Percentiles rank a stretch among this genome's conserved stretches.
These are phyloP conservation scores for Erebia palarica DNA, from an alignment of 2,888 invertebrate species.

Conservation along the genomic window DNA sequence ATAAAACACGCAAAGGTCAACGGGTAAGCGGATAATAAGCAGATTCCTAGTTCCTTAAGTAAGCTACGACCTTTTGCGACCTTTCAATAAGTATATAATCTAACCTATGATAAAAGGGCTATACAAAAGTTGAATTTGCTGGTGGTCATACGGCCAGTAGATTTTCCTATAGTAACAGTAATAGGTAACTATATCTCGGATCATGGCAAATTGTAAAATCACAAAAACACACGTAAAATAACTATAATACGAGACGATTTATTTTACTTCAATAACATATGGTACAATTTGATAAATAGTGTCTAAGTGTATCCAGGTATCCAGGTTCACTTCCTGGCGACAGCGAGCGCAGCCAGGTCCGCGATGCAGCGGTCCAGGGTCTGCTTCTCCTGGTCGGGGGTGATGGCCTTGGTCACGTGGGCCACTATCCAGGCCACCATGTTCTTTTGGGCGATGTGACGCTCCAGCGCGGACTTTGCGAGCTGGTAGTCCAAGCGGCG, in stretches of 20 bases:
- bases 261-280: not conserved
- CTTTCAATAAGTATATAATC: no score
- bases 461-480: conserved; percentile 91
- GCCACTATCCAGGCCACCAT: conserved; percentile 96
- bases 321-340: conserved; percentile 58
- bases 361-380: conserved; percentile 93
- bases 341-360: conserved; percentile 88
- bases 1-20: not conserved
- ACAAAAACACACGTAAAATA: no score
- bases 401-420: conserved; percentile 92
- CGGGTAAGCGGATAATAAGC: no score
- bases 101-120: no score
- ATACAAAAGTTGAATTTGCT: no score
- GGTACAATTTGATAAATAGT: conserved; percentile 34
- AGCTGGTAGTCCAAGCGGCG: conserved; percentile 95
- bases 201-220: no score
- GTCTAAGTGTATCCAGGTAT: not conserved
- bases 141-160: no score
- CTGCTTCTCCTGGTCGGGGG: conserved; percentile 96
- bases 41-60: no score
- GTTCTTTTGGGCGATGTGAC: conserved; percentile 94
- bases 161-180: no score
- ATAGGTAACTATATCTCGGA: no score
- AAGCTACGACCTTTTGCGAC: no score
- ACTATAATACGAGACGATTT: no score